Base-by-base conservation (phyloP, 2,888 invertebrate genomes). In the Tuta absoluta region DNA sequence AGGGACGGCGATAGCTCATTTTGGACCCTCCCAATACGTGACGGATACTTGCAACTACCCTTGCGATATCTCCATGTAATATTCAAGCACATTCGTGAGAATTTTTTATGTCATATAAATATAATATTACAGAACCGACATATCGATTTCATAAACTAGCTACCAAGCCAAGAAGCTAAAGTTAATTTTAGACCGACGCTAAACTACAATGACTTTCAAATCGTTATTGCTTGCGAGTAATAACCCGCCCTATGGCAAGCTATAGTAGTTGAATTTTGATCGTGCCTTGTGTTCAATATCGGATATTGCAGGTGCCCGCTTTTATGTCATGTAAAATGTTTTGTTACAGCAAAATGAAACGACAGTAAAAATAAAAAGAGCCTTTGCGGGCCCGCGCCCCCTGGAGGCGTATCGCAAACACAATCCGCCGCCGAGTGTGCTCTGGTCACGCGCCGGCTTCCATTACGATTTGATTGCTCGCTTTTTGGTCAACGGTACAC, bases 1-100 rank as follows among this genome's bases (percentile, higher is more conserved):
- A 63, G 63, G 61, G 66, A 48, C 49, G 48, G 48, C 66, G 38
- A 63, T 66, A 58, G 63, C 61, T 66, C 66, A 63, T 66, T 63
- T 38, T 38, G 49, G 19, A 63, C 66, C 63, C 66, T 63, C 53
- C 45, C 41, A 57, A 62, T 24, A 62, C 64, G 64, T 66, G 64
- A 66, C 62, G 63, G 59, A 65, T 62, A 49, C 49, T 53, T 41
- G 49, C 56, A 38, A 45, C 65, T 59, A 62, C 45, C 19, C 14
- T 33, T n/a, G 45, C 23, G 23, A 63, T 62, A 65, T 66, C 63
- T 61, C 48, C 61, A 65, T 63, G 63, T 60, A 59, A 65, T 63
- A 63, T 65, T 65, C 63, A 60, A 28, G 63, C 33, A 19, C 53
- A 60, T 60, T 57, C 63, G 60, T 48, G 62, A 12, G 33, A 59